Percentiles rank a stretch among this genome's conserved stretches.
Conservation (phyloP, 2,888 invertebrate genomes). For the Drosophila koepferae region DNA sequence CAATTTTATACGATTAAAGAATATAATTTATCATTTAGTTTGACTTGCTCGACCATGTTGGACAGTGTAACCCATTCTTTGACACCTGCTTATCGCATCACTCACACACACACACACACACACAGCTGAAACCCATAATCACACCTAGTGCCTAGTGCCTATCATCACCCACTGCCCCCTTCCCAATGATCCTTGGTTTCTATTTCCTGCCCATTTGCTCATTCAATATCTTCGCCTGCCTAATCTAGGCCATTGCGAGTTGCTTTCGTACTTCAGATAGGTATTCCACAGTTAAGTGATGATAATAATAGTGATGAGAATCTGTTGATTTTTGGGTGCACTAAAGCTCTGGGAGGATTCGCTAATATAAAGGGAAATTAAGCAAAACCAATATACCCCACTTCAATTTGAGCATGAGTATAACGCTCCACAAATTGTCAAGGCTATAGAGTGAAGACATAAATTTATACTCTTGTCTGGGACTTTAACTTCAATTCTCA, state of each 20-base stretch:
- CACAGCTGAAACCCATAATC: not conserved
- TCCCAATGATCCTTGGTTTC: not conserved
- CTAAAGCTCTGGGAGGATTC: no score
- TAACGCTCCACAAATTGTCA: not conserved
- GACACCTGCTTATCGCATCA: conserved; percentile 25
- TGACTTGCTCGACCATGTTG: conserved; percentile 8
- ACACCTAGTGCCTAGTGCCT: not conserved
- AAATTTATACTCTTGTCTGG: not conserved
- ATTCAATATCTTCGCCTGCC: not conserved
- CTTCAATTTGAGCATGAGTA: not conserved
- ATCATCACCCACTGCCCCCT: not conserved
- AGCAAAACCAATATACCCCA: not conserved
- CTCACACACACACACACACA: not conserved
- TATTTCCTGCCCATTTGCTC: not conserved
- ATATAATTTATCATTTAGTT: conserved; percentile 60
- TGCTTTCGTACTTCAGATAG: not conserved
- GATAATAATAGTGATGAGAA: no score
- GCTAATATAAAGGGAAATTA: no score
- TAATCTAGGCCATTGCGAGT: not conserved
- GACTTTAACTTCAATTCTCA: not conserved
- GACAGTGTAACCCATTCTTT: conserved; percentile 22
- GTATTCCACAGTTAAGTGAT: not conserved
- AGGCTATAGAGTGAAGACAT: not conserved
- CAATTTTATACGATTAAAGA: conserved; percentile 65
- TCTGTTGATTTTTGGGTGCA: not conserved